phyloP scores from a whole-genome alignment of 2,113 vertebrate genomes.

The Illadopsis cleaveri region DNA sequence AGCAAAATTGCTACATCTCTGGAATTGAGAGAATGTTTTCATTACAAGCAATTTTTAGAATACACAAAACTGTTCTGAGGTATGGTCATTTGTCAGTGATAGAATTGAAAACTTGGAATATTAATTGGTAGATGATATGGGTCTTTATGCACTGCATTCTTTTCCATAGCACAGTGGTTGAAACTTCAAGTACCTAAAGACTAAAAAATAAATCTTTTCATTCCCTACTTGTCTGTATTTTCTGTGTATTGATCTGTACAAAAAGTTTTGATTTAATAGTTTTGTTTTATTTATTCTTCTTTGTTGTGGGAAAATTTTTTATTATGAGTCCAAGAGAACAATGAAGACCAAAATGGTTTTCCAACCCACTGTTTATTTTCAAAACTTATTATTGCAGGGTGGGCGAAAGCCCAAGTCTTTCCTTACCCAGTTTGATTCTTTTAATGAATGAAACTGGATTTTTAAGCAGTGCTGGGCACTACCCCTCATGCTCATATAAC shows the following conservation, averaged over 20 bases:
- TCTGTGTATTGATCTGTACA: neutral
- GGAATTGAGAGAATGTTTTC: neutral
- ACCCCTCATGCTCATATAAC: neutral
- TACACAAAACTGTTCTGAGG: neutral
- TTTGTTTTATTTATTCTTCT: neutral
- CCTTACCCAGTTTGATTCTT: neutral
- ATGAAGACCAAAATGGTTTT: neutral
- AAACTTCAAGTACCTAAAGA: neutral
- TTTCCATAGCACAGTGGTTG: neutral
- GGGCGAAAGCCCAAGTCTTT: neutral
- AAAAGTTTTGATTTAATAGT: neutral
- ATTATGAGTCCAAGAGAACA: neutral
- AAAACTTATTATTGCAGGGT: neutral
- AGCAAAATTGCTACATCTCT: neutral
- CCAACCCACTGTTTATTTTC: neutral
- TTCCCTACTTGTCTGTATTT: neutral
- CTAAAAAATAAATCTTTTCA: constrained; percentile 27
- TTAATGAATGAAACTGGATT: neutral
- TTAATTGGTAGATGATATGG: neutral
- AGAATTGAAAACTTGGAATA: neutral
- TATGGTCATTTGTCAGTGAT: neutral
- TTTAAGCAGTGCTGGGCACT: neutral
- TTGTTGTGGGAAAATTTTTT: neutral
- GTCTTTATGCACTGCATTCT: neutral
- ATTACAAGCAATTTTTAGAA: neutral